A percentile compares a stretch with the other conserved stretches of the same genome.
Evolutionary conservation across 53 echinoderm and acorn worm species (phyloP).

Genomic region (Echinometra lucunter): DNA sequence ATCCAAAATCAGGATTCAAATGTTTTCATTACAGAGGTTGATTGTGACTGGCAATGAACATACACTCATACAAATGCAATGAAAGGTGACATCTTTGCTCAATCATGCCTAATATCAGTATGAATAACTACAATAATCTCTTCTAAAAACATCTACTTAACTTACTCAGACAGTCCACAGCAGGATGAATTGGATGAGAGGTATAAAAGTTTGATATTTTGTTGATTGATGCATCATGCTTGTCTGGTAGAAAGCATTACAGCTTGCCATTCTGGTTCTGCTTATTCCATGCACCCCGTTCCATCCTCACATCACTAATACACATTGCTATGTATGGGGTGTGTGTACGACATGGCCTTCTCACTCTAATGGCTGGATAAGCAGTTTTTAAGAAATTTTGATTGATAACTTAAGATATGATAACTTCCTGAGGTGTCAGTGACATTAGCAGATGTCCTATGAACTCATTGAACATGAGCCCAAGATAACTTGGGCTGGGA

Average conservation of each 20-base stretch:
- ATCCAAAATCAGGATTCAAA: neutral
- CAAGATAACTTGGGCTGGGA: too few relatives aligned
- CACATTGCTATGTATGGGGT: constrained; percentile 26
- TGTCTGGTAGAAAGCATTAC: constrained; percentile 42
- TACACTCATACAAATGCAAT: constrained; percentile 35
- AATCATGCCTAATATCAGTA: neutral
- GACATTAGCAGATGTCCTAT: too few relatives aligned
- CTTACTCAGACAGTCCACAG: neutral
- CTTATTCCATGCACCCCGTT: neutral
- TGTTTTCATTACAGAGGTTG: neutral
- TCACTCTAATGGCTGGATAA: neutral
- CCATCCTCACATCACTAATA: constrained; percentile 16
- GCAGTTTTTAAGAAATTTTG: neutral
- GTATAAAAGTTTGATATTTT: constrained; percentile 48
- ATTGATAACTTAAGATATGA: too few relatives aligned
- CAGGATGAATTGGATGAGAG: constrained; percentile 58
- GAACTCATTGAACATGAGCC: too few relatives aligned
- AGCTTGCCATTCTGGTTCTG: neutral
- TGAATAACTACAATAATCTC: neutral
- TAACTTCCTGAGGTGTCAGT: too few relatives aligned
- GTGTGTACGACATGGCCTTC: neutral
- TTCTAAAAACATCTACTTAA: neutral
- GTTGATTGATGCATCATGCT: constrained; percentile 27
- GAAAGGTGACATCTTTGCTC: neutral
- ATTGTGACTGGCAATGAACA: neutral